Evolutionary conservation across 2,797 vertebrate species (phyloP).

Genomic region (Crenichthys baileyi): DNA sequence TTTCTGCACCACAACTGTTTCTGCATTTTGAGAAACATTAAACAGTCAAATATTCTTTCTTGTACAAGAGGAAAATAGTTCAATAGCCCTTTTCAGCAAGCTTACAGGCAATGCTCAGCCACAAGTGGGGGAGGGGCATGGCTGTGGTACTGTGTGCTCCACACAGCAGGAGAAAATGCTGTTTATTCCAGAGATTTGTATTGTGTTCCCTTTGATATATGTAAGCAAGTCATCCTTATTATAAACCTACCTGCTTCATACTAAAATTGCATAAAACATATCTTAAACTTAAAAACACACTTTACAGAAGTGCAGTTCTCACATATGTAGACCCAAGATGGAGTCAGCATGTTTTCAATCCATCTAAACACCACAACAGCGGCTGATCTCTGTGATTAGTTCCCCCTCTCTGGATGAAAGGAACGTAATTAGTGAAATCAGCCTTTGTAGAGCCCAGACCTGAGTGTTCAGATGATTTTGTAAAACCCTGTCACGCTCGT

Average conservation of each 20-base stretch:
- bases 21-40: background rate
- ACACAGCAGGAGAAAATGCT: background rate
- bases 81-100: background rate
- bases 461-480: conserved; percentile 51
- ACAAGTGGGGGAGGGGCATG: background rate
- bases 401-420: conserved; percentile 71
- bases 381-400: conserved; percentile 70
- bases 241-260: background rate
- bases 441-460: conserved; percentile 53
- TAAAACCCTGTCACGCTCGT: conserved; percentile 44
- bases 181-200: background rate
- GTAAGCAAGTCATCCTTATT: background rate
- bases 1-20: background rate
- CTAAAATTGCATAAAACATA: background rate
- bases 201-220: background rate
- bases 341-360: conserved; percentile 62
- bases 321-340: conserved; percentile 16
- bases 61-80: background rate
- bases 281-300: conserved; percentile 24
- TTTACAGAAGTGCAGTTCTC: conserved; percentile 20
- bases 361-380: conserved; percentile 51
- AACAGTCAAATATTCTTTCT: background rate
- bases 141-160: background rate
- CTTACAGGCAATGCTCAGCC: background rate
- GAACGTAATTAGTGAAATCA: conserved; percentile 74